Evolutionary conservation across 2,888 invertebrate genomes (phyloP).

Genomic region (Mesopsocus fuscifrons): DNA sequence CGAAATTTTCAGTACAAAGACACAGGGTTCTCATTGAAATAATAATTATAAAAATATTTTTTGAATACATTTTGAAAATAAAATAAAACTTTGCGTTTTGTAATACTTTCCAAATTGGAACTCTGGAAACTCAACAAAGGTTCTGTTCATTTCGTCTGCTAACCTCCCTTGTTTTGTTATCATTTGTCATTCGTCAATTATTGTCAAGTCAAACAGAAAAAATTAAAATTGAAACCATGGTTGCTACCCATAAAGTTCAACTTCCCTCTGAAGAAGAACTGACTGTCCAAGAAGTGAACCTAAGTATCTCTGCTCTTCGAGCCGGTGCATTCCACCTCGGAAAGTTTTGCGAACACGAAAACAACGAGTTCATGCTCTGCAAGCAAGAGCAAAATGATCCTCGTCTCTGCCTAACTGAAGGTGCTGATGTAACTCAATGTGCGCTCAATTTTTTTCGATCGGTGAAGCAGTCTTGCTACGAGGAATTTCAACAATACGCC

Average conservation of each 20-base stretch:
- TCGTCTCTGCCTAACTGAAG: conserved; percentile 69
- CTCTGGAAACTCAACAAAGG: too few species aligned
- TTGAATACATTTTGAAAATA: neutral
- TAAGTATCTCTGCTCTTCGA: conserved; percentile 64
- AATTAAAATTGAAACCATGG: neutral
- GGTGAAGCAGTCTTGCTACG: conserved; percentile 64
- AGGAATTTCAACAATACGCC: conserved; percentile 70
- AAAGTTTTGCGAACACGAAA: conserved; percentile 76
- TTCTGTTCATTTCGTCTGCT: too few species aligned
- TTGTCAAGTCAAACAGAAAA: neutral
- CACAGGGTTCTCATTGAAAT: too few species aligned
- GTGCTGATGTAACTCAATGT: conserved; percentile 83
- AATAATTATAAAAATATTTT: neutral
- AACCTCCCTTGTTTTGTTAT: too few species aligned
- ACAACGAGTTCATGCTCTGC: conserved; percentile 92
- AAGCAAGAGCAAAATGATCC: conserved; percentile 64
- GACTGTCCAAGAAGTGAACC: conserved; percentile 65
- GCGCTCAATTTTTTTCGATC: conserved; percentile 72
- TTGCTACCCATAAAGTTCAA: neutral
- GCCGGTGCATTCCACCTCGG: conserved; percentile 86
- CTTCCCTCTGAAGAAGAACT: conserved; percentile 80
- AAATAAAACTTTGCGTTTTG: too few species aligned
- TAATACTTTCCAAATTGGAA: too few species aligned
- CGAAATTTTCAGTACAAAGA: too few species aligned
- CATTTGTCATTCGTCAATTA: too few species aligned